Percentiles rank a stretch among this genome's conserved stretches.
phyloP scores from a whole-genome alignment of 1,140 invertebrate species.

The Aphis craccivora region DNA sequence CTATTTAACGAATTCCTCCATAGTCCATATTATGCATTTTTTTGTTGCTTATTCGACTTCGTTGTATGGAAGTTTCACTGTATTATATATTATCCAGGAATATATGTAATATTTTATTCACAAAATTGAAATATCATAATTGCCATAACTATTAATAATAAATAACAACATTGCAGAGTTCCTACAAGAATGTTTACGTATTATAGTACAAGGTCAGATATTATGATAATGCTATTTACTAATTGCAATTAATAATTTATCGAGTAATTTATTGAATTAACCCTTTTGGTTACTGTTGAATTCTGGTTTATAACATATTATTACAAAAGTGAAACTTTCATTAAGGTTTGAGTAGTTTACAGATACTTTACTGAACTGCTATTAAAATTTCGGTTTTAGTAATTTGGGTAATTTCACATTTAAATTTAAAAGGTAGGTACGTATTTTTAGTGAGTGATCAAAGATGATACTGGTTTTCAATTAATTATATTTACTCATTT shows the following conservation, averaged over 20 bases:
- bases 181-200: not conserved
- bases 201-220: not conserved
- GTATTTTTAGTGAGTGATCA: not conserved
- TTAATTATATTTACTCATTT: not conserved
- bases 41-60: no score
- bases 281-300: not conserved
- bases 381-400: not conserved
- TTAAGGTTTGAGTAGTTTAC: not conserved
- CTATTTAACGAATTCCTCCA: no score
- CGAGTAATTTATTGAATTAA: constrained; percentile 16
- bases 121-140: not conserved
- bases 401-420: not conserved
- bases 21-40: no score
- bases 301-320: not conserved
- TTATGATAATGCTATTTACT: not conserved
- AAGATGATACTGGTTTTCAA: not conserved
- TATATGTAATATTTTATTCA: not conserved
- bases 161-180: not conserved
- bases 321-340: not conserved
- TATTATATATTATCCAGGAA: not conserved
- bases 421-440: not conserved
- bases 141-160: not conserved
- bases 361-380: not conserved
- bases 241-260: constrained; percentile 17
- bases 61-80: no score